phyloP scores from a whole-genome alignment of 2,888 invertebrate species.

The Lissocephala sabroskyi region DNA sequence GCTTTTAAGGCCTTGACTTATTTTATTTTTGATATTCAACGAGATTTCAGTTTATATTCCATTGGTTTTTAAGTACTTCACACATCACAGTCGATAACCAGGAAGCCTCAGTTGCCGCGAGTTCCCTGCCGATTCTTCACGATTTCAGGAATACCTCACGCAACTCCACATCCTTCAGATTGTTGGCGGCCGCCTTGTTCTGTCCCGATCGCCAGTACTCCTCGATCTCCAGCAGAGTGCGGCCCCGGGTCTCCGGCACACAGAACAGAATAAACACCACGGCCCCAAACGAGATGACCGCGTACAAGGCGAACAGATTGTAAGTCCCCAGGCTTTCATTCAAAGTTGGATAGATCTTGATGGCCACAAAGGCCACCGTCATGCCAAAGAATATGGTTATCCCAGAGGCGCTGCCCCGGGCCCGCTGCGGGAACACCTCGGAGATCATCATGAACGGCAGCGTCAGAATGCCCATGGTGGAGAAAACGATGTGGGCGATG shows the following conservation, averaged over 20 bases:
- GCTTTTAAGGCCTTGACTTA: no score
- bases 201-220: constrained; percentile 70
- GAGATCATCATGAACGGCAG: constrained; percentile 85
- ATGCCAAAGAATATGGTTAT: constrained; percentile 78
- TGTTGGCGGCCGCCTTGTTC: constrained; percentile 17
- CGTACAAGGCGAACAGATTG: constrained; percentile 78
- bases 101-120: no score
- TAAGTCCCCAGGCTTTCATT: constrained; percentile 75
- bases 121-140: constrained; percentile 37
- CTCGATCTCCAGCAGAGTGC: constrained; percentile 80
- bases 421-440: constrained; percentile 79
- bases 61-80: constrained; percentile 45
- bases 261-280: constrained; percentile 76
- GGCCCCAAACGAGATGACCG: constrained; percentile 76
- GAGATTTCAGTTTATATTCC: constrained; percentile 4
- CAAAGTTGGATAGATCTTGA: constrained; percentile 80
- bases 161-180: constrained; percentile 47
- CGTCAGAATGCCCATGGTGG: constrained; percentile 74
- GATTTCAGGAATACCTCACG: constrained; percentile 57
- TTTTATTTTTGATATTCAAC: constrained; percentile 19
- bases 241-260: constrained; percentile 82
- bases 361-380: constrained; percentile 77
- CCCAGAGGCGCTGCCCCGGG: constrained; percentile 80
- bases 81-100: constrained; percentile 41
- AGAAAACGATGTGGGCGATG: constrained; percentile 73